Evolutionary conservation across 2,888 invertebrate species (phyloP), one percentile per base, ranked within the genome.

Genomic region (Xanthia togata): DNA sequence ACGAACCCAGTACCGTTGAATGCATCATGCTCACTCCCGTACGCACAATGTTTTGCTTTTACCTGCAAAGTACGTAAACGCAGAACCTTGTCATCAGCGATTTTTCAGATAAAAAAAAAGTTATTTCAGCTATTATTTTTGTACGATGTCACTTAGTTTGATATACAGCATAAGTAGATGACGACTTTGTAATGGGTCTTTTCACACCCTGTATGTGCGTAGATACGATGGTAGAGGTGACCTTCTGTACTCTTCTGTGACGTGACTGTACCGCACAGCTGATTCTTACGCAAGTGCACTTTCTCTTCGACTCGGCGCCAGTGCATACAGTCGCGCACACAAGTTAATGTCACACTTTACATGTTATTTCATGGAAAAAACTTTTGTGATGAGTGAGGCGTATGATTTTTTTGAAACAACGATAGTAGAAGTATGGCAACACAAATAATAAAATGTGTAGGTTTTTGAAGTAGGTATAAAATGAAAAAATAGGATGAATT

Each of bases 201-300:
- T 65, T 26, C 20, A 64, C 20, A 26, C 1, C 20, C 1, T 44
- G 12, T 64, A 44, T 63, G n/a, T 17, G 20, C 6, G 26, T 31
- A 31, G 31, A 31, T 31, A 2, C 31, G 31, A 31, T 2, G 31
- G 2, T 31, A 2, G 31, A 31, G 31, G 31, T 2, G 35, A 68
- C 68, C 59, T 59, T 68, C 68, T 68, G 68, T 38, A n/a, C 11
- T n/a, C 9, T 53, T 17, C 38, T 68, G 59, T 38, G 35, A n/a
- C 4, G n/a, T n/a, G 76, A 73, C n/a, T 81, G 82, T 80, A 79
- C 83, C 79, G 87, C 85, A 89, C 91, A 92, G 92, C 92, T 91
- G 91, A 88, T 83, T 73, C 78, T 93, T 93, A 84, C 88, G 89
- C 83, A 92, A 93, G 70, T 55, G 31, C 71, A 83, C 93, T 93